Conservation (phyloP, 2,888 invertebrate species). For the Drosophila yooni region DNA sequence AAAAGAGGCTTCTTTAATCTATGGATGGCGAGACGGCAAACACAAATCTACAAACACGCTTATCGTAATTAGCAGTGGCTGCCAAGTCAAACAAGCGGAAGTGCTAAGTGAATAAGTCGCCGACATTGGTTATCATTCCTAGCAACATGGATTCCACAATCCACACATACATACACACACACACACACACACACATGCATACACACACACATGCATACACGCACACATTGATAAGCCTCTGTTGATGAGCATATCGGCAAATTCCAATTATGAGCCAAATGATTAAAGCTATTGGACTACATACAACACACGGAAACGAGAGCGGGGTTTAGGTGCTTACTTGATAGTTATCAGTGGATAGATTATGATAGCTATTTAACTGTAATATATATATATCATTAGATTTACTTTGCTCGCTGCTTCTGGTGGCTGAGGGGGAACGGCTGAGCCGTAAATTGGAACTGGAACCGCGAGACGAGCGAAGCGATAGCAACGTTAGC, state of each 20-base stretch:
- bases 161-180: neutral
- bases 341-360: slow-evolving; percentile 12
- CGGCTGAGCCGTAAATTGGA: slow-evolving; percentile 81
- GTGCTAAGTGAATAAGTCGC: slow-evolving; percentile 34
- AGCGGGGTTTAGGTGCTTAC: slow-evolving; percentile 16
- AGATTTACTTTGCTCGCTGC: slow-evolving; percentile 83
- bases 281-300: slow-evolving; percentile 34
- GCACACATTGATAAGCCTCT: slow-evolving; percentile 32
- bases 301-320: neutral
- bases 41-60: slow-evolving; percentile 5
- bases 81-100: slow-evolving; percentile 31
- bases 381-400: slow-evolving; percentile 3
- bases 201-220: neutral
- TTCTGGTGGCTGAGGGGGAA: slow-evolving; percentile 83
- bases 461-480: slow-evolving; percentile 68
- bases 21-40: slow-evolving; percentile 1
- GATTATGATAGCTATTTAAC: slow-evolving; percentile 5
- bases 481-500: slow-evolving; percentile 59
- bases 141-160: slow-evolving; percentile 23
- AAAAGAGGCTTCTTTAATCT: neutral
- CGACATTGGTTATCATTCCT: slow-evolving; percentile 27
- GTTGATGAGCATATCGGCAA: slow-evolving; percentile 29
- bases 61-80: slow-evolving; percentile 11
- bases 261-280: slow-evolving; percentile 40
- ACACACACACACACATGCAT: neutral